phyloP scores from a whole-genome alignment of 2,797 vertebrate species.

The Mormyrus hasselquistii region DNA sequence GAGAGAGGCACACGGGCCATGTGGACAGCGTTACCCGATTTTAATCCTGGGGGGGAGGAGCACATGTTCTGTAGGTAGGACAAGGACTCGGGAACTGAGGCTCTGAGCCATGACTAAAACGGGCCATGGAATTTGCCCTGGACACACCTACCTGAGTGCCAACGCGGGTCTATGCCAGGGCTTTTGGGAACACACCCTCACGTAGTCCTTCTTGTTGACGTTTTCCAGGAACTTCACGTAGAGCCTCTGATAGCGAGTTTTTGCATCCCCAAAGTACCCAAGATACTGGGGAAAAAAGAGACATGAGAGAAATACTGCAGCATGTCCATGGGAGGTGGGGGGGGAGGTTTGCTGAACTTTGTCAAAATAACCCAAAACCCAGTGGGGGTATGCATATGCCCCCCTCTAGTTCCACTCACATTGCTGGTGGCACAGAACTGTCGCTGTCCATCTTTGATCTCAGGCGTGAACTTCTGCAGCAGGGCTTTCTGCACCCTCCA shows the following conservation, averaged over 20 bases:
- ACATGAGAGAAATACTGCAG: not conserved
- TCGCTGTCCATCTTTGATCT: conserved; percentile 87
- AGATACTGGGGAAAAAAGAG: conserved; percentile 62
- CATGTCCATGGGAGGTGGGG: not conserved
- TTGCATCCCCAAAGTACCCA: conserved; percentile 85
- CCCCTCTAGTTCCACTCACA: conserved; percentile 59
- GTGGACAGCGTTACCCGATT: not conserved
- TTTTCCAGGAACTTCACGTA: conserved; percentile 90
- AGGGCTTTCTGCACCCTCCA: conserved; percentile 89
- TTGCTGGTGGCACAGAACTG: conserved; percentile 92
- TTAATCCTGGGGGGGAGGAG: not conserved
- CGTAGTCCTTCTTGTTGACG: conserved; percentile 87
- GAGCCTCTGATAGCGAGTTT: conserved; percentile 83
- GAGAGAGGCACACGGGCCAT: not conserved
- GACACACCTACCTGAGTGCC: conserved; percentile 62
- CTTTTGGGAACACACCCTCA: conserved; percentile 79
- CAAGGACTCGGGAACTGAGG: not conserved
- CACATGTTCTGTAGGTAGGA: not conserved
- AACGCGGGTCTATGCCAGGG: conserved; percentile 77
- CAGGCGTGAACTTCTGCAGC: conserved; percentile 87
- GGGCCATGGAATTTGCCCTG: not conserved
- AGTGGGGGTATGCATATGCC: not conserved
- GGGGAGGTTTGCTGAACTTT: not conserved
- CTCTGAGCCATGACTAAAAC: not conserved
- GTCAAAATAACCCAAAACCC: not conserved